These are phyloP conservation scores for Dinomys branickii DNA, from an alignment of 2,113 vertebrate species.

Conservation along the genomic window DNA sequence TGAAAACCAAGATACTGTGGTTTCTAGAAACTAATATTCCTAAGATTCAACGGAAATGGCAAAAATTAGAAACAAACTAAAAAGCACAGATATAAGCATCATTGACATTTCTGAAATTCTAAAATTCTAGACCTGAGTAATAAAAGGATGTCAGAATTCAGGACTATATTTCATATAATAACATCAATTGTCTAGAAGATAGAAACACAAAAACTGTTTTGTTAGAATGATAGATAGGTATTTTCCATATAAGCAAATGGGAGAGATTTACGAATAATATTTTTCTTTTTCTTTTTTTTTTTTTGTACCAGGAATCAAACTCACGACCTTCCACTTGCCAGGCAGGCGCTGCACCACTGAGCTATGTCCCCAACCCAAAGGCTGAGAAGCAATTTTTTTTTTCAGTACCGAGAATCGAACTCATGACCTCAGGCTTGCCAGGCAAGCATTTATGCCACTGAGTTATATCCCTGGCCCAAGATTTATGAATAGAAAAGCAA, in stretches of 20 bases:
- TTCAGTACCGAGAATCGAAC: too few species aligned
- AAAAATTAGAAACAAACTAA: neutral
- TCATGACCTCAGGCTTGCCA: too few species aligned
- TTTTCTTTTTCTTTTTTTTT: too few species aligned
- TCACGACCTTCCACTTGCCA: too few species aligned
- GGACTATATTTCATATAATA: neutral
- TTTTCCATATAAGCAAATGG: neutral
- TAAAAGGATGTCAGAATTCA: slow-evolving; percentile 48
- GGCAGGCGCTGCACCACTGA: too few species aligned
- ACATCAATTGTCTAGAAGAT: neutral
- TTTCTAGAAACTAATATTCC: slow-evolving; percentile 11
- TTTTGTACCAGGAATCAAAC: too few species aligned
- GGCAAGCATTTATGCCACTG: too few species aligned
- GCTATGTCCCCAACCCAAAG: too few species aligned
- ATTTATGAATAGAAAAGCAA: neutral
- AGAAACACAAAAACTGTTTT: slow-evolving; percentile 32
- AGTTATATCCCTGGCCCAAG: too few species aligned
- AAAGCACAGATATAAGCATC: neutral
- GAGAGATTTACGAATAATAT: neutral
- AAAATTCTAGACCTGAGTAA: neutral
- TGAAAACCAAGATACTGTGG: neutral
- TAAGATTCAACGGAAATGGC: neutral
- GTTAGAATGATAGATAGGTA: neutral
- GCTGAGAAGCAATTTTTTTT: too few species aligned
- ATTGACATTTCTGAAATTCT: slow-evolving; percentile 34